Evolutionary conservation across 2,797 vertebrate genomes (phyloP).

Genomic region (Bovichtus variegatus): DNA sequence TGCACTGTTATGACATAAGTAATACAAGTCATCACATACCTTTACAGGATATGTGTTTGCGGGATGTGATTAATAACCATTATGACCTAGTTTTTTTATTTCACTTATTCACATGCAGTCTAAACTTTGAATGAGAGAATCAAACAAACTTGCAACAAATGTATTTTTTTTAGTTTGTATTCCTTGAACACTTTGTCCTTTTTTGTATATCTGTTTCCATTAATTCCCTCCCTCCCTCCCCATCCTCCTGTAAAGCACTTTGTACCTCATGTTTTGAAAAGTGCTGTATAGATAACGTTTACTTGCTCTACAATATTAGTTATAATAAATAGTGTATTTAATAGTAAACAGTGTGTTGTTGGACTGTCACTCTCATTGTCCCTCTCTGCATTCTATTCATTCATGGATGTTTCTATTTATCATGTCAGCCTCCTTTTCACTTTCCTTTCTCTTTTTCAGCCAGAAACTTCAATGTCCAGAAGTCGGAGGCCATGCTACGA

Average conservation of each 20-base stretch:
- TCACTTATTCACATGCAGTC: background rate
- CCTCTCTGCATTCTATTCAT: background rate
- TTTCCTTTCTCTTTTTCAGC: conserved; percentile 81
- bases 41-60: background rate
- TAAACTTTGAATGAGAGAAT: background rate
- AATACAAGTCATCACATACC: background rate
- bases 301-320: background rate
- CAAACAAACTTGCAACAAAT: background rate
- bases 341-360: background rate
- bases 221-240: background rate
- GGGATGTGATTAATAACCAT: background rate
- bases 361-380: background rate
- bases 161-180: too few relatives aligned
- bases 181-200: too few relatives aligned
- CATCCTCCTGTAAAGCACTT: background rate
- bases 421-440: background rate
- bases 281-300: background rate
- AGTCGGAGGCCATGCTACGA: conserved; percentile 94
- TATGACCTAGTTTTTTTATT: background rate
- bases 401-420: background rate
- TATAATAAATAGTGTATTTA: background rate
- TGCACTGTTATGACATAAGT: background rate
- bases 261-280: background rate
- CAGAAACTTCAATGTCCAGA: conserved; percentile 92
- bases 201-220: background rate